A percentile compares a stretch with the other conserved stretches of the same genome.
Conservation (phyloP, 2,113 vertebrate genomes). For the Peromyscus polionotus region DNA sequence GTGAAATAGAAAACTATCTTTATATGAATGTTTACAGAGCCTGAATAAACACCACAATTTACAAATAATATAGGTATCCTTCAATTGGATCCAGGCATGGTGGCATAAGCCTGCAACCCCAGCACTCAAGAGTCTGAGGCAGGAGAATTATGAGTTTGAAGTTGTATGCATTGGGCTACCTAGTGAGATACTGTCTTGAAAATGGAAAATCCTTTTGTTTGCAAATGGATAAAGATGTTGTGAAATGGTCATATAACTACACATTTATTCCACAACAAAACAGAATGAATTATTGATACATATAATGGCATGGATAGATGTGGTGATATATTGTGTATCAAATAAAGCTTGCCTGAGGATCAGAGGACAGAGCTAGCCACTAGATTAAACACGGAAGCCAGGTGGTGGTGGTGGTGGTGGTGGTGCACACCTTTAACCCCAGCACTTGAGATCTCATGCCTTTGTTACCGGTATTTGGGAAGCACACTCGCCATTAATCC, state of each 20-base stretch:
- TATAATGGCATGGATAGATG: not conserved
- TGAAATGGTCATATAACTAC: not conserved
- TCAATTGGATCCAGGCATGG: not conserved
- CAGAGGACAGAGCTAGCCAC: too few relatives aligned
- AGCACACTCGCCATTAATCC: too few relatives aligned
- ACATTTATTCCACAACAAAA: not conserved
- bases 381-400: too few relatives aligned
- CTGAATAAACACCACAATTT: not conserved
- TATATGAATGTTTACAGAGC: not conserved
- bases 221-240: not conserved
- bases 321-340: too few relatives aligned
- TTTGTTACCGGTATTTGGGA: too few relatives aligned
- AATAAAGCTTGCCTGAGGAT: too few relatives aligned
- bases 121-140: not conserved
- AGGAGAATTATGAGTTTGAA: not conserved
- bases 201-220: not conserved
- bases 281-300: not conserved
- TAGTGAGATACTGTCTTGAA: not conserved
- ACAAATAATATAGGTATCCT: not conserved
- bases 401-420: too few relatives aligned
- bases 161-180: not conserved
- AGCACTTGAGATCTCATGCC: too few relatives aligned
- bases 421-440: too few relatives aligned
- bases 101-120: not conserved
- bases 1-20: slow-evolving; percentile 2